Evolutionary conservation across 1,140 invertebrate species (phyloP).

Genomic region (Philaenus spumarius): DNA sequence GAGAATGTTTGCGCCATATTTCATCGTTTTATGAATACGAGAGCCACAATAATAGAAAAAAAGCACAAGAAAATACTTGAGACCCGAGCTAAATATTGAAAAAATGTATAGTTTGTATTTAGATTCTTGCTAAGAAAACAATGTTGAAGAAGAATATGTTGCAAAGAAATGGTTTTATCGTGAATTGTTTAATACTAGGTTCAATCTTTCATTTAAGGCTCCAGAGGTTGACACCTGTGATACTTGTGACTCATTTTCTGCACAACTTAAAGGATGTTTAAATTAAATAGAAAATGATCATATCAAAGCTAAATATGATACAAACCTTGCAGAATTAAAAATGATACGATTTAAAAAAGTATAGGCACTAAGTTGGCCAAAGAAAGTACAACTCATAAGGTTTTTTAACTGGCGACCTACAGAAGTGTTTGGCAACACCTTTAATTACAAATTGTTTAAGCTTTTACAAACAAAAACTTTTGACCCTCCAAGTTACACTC

Average conservation of each 20-base stretch:
- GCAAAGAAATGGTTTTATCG: slow-evolving; percentile 15
- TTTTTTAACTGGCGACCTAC: slow-evolving; percentile 8
- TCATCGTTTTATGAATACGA: slow-evolving; percentile 11
- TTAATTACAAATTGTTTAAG: slow-evolving; percentile 14
- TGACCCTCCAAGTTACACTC: slow-evolving; percentile 15
- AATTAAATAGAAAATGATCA: background rate
- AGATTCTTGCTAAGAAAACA: slow-evolving; percentile 10
- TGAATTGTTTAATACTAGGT: slow-evolving; percentile 15
- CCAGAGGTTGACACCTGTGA: slow-evolving; percentile 19
- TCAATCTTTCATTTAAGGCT: slow-evolving; percentile 15
- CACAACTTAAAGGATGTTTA: slow-evolving; percentile 7
- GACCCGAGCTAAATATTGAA: slow-evolving; percentile 12
- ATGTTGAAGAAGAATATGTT: slow-evolving; percentile 1
- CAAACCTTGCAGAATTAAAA: background rate
- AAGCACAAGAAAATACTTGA: slow-evolving; percentile 15
- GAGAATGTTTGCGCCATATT: slow-evolving; percentile 13
- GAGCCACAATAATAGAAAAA: slow-evolving; percentile 13
- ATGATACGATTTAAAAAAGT: slow-evolving; percentile 1
- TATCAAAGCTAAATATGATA: background rate
- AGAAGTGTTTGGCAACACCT: slow-evolving; percentile 14
- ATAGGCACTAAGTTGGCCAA: background rate
- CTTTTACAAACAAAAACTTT: slow-evolving; percentile 20
- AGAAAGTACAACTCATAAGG: background rate
- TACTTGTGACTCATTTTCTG: slow-evolving; percentile 7
- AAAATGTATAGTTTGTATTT: slow-evolving; percentile 13